These are phyloP conservation scores for Rhinella marina DNA, from an alignment of 2,797 vertebrate species.

Conservation along the genomic window DNA sequence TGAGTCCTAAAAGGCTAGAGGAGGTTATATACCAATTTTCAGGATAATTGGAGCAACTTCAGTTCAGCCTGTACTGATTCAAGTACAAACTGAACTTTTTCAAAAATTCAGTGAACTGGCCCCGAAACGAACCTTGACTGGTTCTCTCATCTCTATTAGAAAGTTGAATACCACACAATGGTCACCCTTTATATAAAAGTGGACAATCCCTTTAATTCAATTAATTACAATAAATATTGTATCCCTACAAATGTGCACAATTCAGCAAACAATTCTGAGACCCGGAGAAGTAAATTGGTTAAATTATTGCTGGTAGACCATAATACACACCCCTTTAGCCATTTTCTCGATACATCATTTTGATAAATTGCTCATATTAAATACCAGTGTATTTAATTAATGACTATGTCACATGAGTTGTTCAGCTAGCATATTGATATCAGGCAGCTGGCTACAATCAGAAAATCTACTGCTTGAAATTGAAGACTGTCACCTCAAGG, in stretches of 20 bases:
- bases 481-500: slow-evolving; percentile 43
- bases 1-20: too few species aligned
- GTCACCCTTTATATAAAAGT: background rate
- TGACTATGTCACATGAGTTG: slow-evolving; percentile 49
- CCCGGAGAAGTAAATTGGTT: background rate
- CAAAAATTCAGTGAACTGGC: too few species aligned
- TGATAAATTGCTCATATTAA: slow-evolving; percentile 58
- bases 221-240: background rate
- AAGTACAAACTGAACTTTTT: too few species aligned
- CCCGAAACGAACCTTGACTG: too few species aligned
- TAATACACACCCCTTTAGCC: slow-evolving; percentile 19
- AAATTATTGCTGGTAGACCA: slow-evolving; percentile 10
- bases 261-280: background rate
- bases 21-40: too few species aligned
- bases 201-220: background rate
- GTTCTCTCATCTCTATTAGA: too few species aligned
- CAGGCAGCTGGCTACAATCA: slow-evolving; percentile 41
- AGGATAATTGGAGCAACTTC: too few species aligned
- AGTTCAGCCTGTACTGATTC: too few species aligned
- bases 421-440: slow-evolving; percentile 51
- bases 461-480: slow-evolving; percentile 50
- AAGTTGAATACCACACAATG: background rate
- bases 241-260: background rate
- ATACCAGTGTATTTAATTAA: slow-evolving; percentile 58
- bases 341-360: slow-evolving; percentile 49